These are phyloP conservation scores for Oenanthe oenanthe DNA, from an alignment of 2,113 vertebrate genomes.

Conservation along the genomic window DNA sequence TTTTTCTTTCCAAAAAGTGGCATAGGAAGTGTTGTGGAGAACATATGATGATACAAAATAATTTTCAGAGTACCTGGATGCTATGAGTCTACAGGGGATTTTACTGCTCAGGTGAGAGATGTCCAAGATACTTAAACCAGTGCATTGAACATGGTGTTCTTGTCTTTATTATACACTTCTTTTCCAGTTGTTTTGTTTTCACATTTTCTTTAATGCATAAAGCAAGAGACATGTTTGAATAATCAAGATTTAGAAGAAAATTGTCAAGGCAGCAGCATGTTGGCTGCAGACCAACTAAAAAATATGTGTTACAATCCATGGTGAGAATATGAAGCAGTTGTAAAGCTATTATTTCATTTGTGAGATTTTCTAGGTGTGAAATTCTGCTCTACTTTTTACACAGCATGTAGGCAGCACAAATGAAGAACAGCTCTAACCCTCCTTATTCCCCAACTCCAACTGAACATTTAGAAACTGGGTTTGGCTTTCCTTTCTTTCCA, in stretches of 20 bases:
- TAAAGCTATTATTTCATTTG: not conserved
- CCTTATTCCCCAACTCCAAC: not conserved
- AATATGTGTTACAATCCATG: not conserved
- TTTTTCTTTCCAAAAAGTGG: not conserved
- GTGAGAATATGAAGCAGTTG: conserved; percentile 26
- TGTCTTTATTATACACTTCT: not conserved
- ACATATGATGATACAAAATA: not conserved
- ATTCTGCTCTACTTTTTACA: conserved; percentile 40
- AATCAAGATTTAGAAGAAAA: conserved; percentile 28
- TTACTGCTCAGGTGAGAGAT: not conserved
- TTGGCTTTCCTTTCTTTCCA: not conserved
- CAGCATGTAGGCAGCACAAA: conserved; percentile 19
- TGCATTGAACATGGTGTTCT: not conserved
- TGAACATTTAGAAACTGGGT: not conserved
- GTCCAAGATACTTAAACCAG: not conserved
- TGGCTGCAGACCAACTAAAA: conserved; percentile 42
- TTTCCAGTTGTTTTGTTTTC: conserved; percentile 10
- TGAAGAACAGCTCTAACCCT: not conserved
- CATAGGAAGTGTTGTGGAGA: not conserved
- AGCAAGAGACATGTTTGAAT: not conserved
- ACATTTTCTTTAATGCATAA: not conserved
- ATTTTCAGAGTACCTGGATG: not conserved
- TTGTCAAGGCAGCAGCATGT: conserved; percentile 16
- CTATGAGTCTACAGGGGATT: not conserved
- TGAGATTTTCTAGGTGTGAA: conserved; percentile 16